phyloP scores from a whole-genome alignment of 2,113 vertebrate species.

The Ptychochromis oligacanthus region DNA sequence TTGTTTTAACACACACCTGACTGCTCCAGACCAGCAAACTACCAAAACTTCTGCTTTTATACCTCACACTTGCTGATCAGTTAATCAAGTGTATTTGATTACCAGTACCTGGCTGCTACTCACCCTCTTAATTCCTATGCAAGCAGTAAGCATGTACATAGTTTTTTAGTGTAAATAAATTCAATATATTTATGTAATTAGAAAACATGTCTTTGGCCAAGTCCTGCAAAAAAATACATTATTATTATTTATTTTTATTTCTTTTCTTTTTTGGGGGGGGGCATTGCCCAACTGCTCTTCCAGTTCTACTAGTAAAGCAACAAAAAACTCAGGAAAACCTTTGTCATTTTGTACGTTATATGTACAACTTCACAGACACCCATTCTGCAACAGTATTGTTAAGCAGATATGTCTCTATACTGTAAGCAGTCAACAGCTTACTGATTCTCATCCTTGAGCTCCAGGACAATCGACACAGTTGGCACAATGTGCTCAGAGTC shows the following conservation, averaged over 20 bases:
- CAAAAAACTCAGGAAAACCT: neutral
- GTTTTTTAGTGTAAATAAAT: neutral
- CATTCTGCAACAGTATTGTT: neutral
- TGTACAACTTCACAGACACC: neutral
- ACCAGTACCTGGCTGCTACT: too few species aligned
- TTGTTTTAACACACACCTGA: too few species aligned
- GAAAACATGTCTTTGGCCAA: neutral
- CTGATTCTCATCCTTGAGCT: conserved; percentile 23
- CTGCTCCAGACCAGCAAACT: too few species aligned
- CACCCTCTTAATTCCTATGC: too few species aligned
- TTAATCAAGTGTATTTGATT: too few species aligned
- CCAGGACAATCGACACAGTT: neutral
- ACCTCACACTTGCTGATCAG: too few species aligned
- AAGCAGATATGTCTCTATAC: neutral
- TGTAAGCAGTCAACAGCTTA: neutral
- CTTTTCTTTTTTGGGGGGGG: neutral
- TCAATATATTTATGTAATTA: neutral
- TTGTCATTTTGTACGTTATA: neutral
- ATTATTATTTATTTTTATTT: too few species aligned
- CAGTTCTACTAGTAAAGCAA: neutral
- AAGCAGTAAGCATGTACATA: too few species aligned
- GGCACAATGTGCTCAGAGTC: conserved; percentile 3
- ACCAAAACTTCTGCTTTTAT: too few species aligned
- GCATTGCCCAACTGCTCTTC: too few species aligned
- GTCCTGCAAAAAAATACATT: neutral